Base-by-base conservation (phyloP, 2,888 invertebrate species). In the Aplocera efformata region DNA sequence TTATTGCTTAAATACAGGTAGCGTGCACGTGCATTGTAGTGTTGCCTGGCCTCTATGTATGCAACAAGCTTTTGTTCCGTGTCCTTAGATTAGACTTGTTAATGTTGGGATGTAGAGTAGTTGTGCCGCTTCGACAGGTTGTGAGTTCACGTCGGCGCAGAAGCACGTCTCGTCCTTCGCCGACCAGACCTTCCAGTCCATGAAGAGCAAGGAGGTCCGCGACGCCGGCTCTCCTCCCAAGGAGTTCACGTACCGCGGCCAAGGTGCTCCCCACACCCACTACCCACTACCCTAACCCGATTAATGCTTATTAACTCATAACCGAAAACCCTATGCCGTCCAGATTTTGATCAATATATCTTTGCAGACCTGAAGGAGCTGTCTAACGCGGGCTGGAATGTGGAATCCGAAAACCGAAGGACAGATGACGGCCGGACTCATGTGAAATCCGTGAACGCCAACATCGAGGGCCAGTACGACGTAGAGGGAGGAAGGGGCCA, bases 171-270 rank as follows among this genome's bases (percentile, higher is more conserved):
- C 93, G 68, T 92, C 93, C 7, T 88, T 94, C 64, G 90, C 90
- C 35, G 94, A 94, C 79, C 94, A 94, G 79, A 93, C 91, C 71
- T 94, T 94, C 83, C 90, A 93, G 73, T 92, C 93, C 51, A 89
- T 94, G 75, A 94, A 94, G 84, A 91, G 91, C 60, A 94, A 94
- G 84, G 94, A 94, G 82, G 92, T 94, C 48, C 90, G 94, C 42
- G 94, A 94, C 72, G 94, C 94, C 10, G 92, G 92, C 78, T 93
- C 93, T 43, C 94, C 94, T 17, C 92, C 92, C 40, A 90, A 91
- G 76, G 92, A 92, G 69, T 84, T 79, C 77, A 61, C 72, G 56
- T 86, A 81, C 75, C 77, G 78, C 68, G 79, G 76, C 69, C 82
- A 84, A 86, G 88, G 89, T 88, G 73, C 78, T 60, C 59, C 72